phyloP scores from a whole-genome alignment of 2,888 invertebrate genomes.

The Anagyrus pseudococci region DNA sequence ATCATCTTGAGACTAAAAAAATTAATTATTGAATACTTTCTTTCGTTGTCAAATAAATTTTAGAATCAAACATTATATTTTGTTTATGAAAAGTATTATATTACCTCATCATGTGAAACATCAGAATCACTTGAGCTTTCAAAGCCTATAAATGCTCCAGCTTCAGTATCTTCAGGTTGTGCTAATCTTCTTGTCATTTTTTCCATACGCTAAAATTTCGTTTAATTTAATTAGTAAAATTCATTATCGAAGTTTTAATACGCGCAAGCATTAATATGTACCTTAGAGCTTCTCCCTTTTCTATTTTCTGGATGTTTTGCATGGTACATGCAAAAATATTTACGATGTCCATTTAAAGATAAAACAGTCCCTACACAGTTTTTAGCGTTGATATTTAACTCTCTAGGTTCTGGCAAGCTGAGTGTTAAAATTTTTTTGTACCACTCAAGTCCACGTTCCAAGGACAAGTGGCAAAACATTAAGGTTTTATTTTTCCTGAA shows the following conservation, averaged over 20 bases:
- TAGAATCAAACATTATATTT: no score
- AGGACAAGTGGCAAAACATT: slow-evolving; percentile 90
- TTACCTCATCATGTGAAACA: slow-evolving; percentile 58
- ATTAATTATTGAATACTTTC: neutral
- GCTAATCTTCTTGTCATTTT: slow-evolving; percentile 68
- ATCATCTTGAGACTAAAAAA: slow-evolving; percentile 60
- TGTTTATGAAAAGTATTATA: neutral
- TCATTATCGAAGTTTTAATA: neutral
- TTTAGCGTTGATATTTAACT: slow-evolving; percentile 89
- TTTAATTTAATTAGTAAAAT: neutral
- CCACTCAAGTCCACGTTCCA: slow-evolving; percentile 93
- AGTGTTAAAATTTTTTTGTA: slow-evolving; percentile 89
- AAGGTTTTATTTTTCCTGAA: slow-evolving; percentile 88
- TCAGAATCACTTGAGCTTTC: slow-evolving; percentile 71
- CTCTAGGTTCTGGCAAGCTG: slow-evolving; percentile 81
- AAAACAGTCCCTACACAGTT: slow-evolving; percentile 97
- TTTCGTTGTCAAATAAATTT: slow-evolving; percentile 3
- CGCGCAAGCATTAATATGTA: slow-evolving; percentile 49
- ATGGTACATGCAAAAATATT: slow-evolving; percentile 99
- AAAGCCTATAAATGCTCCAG: slow-evolving; percentile 87
- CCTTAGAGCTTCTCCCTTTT: slow-evolving; percentile 71
- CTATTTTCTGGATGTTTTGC: slow-evolving; percentile 87
- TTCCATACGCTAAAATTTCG: slow-evolving; percentile 68
- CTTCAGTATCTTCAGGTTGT: slow-evolving; percentile 71
- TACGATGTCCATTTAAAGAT: slow-evolving; percentile 93